These are phyloP conservation scores for Girardinichthys multiradiatus DNA, from an alignment of 2,113 vertebrate genomes.

Conservation along the genomic window DNA sequence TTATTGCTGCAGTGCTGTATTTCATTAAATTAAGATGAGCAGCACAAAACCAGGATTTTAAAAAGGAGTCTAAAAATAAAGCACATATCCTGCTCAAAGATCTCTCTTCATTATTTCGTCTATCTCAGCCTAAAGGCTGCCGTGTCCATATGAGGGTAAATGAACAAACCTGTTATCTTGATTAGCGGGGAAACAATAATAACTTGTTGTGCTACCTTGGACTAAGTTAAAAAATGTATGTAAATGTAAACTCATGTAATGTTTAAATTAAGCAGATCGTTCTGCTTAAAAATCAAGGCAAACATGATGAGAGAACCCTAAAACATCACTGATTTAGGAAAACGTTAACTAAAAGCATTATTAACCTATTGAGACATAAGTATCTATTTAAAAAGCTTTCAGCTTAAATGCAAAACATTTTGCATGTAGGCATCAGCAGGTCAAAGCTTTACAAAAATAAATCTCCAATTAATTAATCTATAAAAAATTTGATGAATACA, in stretches of 20 bases:
- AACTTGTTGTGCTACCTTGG: background rate
- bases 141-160: background rate
- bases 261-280: background rate
- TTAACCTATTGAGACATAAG: background rate
- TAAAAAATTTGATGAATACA: too few species aligned
- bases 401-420: too few species aligned
- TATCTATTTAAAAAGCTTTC: background rate
- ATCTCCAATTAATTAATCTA: too few species aligned
- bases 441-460: too few species aligned
- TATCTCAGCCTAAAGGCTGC: conserved; percentile 11
- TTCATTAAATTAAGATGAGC: conserved; percentile 57
- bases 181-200: background rate
- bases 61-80: conserved; percentile 49
- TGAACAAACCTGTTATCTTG: conserved; percentile 1
- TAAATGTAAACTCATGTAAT: background rate
- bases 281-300: too few species aligned
- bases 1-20: conserved; percentile 60
- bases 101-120: conserved; percentile 46
- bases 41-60: conserved; percentile 35
- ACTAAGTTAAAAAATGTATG: conserved; percentile 3
- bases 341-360: background rate
- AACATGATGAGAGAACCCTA: background rate
- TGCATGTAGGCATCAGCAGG: too few species aligned
- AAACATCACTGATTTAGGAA: background rate
- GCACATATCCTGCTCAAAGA: conserved; percentile 50